These are phyloP conservation scores for Microcebus tavaratra DNA, from an alignment of 2,113 vertebrate species.

Conservation along the genomic window DNA sequence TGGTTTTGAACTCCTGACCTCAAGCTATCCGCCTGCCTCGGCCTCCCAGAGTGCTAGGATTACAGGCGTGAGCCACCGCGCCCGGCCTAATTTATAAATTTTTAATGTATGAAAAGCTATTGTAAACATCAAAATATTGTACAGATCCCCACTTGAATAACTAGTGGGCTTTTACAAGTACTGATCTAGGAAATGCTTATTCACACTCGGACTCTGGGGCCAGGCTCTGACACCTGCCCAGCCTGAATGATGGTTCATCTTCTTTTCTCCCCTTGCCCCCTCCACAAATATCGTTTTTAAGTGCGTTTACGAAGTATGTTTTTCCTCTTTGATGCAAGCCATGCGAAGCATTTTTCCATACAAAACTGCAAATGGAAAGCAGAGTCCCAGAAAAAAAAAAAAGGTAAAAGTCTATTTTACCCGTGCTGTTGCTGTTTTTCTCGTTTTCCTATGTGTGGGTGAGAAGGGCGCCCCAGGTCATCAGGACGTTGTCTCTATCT, in stretches of 20 bases:
- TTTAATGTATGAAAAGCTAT: not conserved
- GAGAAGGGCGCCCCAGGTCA: not conserved
- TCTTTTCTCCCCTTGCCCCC: not conserved
- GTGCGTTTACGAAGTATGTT: not conserved
- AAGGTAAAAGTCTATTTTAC: not conserved
- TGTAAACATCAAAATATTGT: not conserved
- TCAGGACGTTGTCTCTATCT: not conserved
- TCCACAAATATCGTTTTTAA: not conserved
- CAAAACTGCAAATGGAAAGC: not conserved
- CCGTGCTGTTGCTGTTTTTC: not conserved
- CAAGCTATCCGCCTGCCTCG: no score
- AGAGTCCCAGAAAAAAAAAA: not conserved
- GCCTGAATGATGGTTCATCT: fast-evolving
- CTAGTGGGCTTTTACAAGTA: not conserved
- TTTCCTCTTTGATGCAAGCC: not conserved
- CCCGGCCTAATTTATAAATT: not conserved
- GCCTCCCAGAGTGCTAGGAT: no score
- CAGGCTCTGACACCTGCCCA: no score
- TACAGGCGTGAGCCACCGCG: no score
- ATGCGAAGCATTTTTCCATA: not conserved
- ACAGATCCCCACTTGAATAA: not conserved
- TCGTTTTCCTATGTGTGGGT: no score
- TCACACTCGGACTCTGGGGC: no score
- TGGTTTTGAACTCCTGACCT: no score
- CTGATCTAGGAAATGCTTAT: not conserved